Conservation (phyloP, 37 sponge, comb jelly and placozoan species). For the Haliclona indistincta region DNA sequence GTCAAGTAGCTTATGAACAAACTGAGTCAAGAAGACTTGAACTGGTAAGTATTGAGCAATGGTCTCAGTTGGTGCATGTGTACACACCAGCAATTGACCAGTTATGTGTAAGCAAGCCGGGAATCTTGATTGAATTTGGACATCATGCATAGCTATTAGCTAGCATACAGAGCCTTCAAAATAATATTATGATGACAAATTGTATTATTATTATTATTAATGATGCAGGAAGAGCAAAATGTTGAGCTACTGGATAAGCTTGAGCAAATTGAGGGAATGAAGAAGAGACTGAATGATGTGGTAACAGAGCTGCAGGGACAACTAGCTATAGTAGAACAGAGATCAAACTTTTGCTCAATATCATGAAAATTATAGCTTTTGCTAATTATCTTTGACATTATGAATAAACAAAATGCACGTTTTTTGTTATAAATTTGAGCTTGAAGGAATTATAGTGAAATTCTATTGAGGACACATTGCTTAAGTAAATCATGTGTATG, state of each 20-base stretch:
- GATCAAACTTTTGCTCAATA: conserved; percentile 67
- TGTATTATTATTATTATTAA: background rate
- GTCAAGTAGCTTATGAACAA: conserved; percentile 58
- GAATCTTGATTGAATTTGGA: no score
- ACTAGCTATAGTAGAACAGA: conserved; percentile 83
- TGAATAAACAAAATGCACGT: no score
- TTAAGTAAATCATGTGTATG: no score
- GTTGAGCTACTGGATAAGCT: conserved; percentile 35
- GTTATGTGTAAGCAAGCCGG: no score
- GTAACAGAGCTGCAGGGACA: conserved; percentile 88
- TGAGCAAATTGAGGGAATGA: conserved; percentile 75
- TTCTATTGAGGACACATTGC: no score
- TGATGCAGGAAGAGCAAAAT: conserved; percentile 44
- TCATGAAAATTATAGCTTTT: no score
- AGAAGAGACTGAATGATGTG: conserved; percentile 79
- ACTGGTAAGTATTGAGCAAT: conserved; percentile 32
- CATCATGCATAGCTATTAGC: no score
- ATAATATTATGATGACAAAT: no score
- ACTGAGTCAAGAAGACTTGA: conserved; percentile 43
- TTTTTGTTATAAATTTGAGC: no score
- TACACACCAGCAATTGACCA: background rate
- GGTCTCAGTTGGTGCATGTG: background rate
- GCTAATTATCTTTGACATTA: no score
- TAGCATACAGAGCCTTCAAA: no score
- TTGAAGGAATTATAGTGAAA: no score